These are phyloP conservation scores for Drosophila phalerata DNA, from an alignment of 2,888 invertebrate genomes.

Conservation along the genomic window DNA sequence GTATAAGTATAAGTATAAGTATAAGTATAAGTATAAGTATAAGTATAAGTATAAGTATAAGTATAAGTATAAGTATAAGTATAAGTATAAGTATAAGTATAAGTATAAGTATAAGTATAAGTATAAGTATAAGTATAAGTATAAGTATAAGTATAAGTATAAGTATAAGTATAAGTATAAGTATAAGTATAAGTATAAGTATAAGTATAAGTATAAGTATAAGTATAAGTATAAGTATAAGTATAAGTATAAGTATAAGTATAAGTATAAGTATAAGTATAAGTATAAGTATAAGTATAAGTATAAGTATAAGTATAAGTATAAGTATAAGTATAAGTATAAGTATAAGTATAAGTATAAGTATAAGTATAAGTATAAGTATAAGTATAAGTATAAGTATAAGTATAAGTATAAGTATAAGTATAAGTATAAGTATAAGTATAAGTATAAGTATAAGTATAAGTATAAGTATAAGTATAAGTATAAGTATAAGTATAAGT, in stretches of 20 bases:
- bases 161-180: slow-evolving; percentile 11
- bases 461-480: neutral
- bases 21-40: too few relatives aligned
- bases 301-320: too few relatives aligned
- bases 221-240: neutral
- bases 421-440: slow-evolving; percentile 5
- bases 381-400: slow-evolving; percentile 10
- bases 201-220: slow-evolving; percentile 16
- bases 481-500: slow-evolving; percentile 9
- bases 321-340: too few relatives aligned
- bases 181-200: slow-evolving; percentile 21
- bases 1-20: too few relatives aligned
- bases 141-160: slow-evolving; percentile 1
- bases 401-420: slow-evolving; percentile 4
- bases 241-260: too few relatives aligned
- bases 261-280: too few relatives aligned
- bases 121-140: slow-evolving; percentile 18
- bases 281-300: too few relatives aligned
- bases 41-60: too few relatives aligned
- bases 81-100: too few relatives aligned
- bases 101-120: neutral
- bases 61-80: too few relatives aligned
- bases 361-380: slow-evolving; percentile 11
- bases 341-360: slow-evolving; percentile 5
- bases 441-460: neutral